Conservation (phyloP, 1,140 invertebrate species). For the Phenacoccus solenopsis region DNA sequence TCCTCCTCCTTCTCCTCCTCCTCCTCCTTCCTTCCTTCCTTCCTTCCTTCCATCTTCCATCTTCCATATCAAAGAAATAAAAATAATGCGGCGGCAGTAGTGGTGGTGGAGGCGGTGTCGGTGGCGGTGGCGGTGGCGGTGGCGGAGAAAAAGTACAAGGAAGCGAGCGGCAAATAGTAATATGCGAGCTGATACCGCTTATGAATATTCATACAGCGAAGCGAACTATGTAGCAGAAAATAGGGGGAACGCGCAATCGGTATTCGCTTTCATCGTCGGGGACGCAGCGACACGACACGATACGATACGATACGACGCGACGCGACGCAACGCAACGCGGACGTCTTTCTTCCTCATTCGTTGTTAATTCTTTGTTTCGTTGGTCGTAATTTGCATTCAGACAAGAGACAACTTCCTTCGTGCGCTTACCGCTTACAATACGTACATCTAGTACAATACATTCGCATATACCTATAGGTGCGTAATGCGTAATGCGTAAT, state of each 20-base stretch:
- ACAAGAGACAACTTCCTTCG: too few relatives aligned
- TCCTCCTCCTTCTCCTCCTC: background rate
- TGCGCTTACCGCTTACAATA: too few relatives aligned
- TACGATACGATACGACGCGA: too few relatives aligned
- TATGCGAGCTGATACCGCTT: constrained; percentile 11
- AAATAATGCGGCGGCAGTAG: background rate
- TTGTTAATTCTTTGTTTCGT: background rate
- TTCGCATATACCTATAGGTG: too few relatives aligned
- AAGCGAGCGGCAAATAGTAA: constrained; percentile 1
- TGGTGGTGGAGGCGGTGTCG: background rate
- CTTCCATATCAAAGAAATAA: background rate
- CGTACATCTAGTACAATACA: too few relatives aligned
- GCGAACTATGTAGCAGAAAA: constrained; percentile 1
- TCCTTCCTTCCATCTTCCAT: background rate
- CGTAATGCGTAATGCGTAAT: too few relatives aligned
- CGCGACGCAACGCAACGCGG: too few relatives aligned
- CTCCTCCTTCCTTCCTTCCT: background rate
- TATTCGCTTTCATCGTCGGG: background rate
- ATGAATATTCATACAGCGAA: constrained; percentile 14
- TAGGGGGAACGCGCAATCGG: background rate
- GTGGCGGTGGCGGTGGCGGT: background rate
- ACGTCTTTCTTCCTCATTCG: background rate
- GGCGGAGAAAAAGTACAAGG: background rate
- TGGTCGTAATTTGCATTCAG: background rate
- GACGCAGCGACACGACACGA: too few relatives aligned